Conservation (phyloP, 1,140 invertebrate species). For the Pseudobourletiella spinata region DNA sequence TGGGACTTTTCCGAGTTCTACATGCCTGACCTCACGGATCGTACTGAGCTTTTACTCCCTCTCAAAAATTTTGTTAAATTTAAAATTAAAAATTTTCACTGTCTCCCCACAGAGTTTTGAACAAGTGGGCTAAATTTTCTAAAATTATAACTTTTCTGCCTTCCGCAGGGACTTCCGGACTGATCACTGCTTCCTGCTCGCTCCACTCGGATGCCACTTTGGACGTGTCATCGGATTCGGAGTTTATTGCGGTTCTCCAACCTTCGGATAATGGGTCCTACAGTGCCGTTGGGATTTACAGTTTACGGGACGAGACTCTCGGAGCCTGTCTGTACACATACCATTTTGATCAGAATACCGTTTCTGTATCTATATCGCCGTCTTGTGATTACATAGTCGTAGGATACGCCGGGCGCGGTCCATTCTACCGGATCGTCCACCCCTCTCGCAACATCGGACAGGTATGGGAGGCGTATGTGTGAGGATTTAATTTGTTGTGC, state of each 20-base stretch:
- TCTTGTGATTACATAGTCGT: slow-evolving; percentile 34
- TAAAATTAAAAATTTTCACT: too few species aligned
- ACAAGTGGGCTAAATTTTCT: too few species aligned
- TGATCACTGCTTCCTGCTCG: slow-evolving; percentile 17
- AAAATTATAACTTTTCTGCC: too few species aligned
- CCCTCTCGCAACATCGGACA: slow-evolving; percentile 31
- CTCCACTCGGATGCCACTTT: slow-evolving; percentile 31
- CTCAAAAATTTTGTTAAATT: not conserved
- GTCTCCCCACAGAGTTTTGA: too few species aligned
- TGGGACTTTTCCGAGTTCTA: slow-evolving; percentile 34
- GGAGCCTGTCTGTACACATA: slow-evolving; percentile 29
- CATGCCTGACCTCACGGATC: slow-evolving; percentile 28
- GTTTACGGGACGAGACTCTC: slow-evolving; percentile 27
- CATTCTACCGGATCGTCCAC: slow-evolving; percentile 34
- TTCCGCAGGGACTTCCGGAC: not conserved
- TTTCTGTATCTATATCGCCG: slow-evolving; percentile 26
- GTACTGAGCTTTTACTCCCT: slow-evolving; percentile 12
- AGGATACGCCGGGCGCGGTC: slow-evolving; percentile 33
- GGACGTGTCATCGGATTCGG: slow-evolving; percentile 23
- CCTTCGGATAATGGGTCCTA: slow-evolving; percentile 33
- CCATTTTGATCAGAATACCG: slow-evolving; percentile 34
- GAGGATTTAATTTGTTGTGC: too few species aligned
- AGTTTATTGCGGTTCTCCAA: slow-evolving; percentile 32
- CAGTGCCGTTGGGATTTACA: slow-evolving; percentile 33
- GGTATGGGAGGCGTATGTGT: too few species aligned